phyloP scores from a whole-genome alignment of 2,797 vertebrate species.

The Pygocentrus nattereri region DNA sequence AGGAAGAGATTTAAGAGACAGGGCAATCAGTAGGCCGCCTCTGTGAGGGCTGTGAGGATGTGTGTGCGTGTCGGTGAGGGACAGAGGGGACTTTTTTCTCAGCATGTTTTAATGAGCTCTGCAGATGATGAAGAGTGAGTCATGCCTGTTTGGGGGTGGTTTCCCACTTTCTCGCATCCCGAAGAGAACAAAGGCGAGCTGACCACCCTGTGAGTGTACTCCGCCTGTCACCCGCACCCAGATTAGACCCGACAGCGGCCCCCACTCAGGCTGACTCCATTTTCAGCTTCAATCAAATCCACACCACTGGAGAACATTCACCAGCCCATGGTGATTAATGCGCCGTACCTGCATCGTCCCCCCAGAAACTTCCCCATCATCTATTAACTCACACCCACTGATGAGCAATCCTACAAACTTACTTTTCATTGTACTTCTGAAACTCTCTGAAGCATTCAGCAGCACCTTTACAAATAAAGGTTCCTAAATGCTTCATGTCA shows the following conservation, averaged over 20 bases:
- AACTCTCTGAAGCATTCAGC: not conserved
- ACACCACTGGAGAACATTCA: constrained; percentile 56
- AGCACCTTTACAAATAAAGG: too few relatives aligned
- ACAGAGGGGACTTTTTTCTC: constrained; percentile 46
- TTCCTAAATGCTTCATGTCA: too few relatives aligned
- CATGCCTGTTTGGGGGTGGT: constrained; percentile 62
- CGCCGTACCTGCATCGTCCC: constrained; percentile 7
- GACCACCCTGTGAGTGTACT: constrained; percentile 77
- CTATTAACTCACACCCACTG: constrained; percentile 18
- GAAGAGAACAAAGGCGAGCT: constrained; percentile 72
- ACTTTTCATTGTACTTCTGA: not conserved
- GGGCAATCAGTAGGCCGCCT: constrained; percentile 48
- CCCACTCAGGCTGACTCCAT: constrained; percentile 72
- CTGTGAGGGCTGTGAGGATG: constrained; percentile 7
- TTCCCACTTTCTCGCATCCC: constrained; percentile 44
- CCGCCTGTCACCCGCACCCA: constrained; percentile 62
- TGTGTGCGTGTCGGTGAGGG: constrained; percentile 36
- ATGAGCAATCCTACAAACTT: not conserved
- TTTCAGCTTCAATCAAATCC: constrained; percentile 81
- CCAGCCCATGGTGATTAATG: constrained; percentile 34
- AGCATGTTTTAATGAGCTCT: constrained; percentile 35
- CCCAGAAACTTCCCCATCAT: constrained; percentile 6
- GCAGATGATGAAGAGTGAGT: constrained; percentile 68
- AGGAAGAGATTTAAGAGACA: constrained; percentile 54
- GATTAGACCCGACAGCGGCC: constrained; percentile 75